Evolutionary conservation across 1,140 invertebrate genomes (phyloP), one percentile per base, ranked within the genome.

Genomic region (Heliconius hewitsoni): DNA sequence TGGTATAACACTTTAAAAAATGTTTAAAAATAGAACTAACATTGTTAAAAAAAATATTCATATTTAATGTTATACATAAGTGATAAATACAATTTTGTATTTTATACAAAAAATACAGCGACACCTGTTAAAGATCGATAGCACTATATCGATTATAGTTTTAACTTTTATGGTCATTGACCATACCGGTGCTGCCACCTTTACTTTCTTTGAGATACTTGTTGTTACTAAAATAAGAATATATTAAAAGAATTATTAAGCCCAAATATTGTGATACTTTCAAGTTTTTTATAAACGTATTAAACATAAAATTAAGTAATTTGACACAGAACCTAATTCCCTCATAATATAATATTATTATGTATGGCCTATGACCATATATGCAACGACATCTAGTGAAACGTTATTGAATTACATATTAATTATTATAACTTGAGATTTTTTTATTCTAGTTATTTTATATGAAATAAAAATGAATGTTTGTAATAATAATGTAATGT

Each of bases 311-410:
- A 16, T 66, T 2, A 27, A 27, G 27, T 23, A 30, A 30, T 23
- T 16, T 0, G 18, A 30, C 3, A 66, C 4, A 66, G 13, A 46
- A 16, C 13, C 42, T 4, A 46, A 46, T 6, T 3, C 27, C 23
- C 2, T 57, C 16, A 0, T 30, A 23, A 23, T 30, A 66, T 27
- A 27, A 4, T 3, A 30, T 23, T 27, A 60, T 27, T 23, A 60
- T 23, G 3, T 60, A 83, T 88, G 83, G 84, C 82, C 80, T 66
- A 73, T 73, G 82, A 86, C 80, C 86, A 87, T 87, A 76, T 55
- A 70, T 79, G 23, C 71, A 83, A 70, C 57, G 85, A 76, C 85
- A 82, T 84, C 86, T 87, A 80, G 71, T 70, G 2, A 30, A 11
- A 27, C 27, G 11, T 18, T 66, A 30, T 3, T 66, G 1, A 30